A percentile compares a stretch with the other conserved stretches of the same genome.
These are phyloP conservation scores for Apodemia hepburni DNA, from an alignment of 2,888 invertebrate genomes.

Conservation along the genomic window DNA sequence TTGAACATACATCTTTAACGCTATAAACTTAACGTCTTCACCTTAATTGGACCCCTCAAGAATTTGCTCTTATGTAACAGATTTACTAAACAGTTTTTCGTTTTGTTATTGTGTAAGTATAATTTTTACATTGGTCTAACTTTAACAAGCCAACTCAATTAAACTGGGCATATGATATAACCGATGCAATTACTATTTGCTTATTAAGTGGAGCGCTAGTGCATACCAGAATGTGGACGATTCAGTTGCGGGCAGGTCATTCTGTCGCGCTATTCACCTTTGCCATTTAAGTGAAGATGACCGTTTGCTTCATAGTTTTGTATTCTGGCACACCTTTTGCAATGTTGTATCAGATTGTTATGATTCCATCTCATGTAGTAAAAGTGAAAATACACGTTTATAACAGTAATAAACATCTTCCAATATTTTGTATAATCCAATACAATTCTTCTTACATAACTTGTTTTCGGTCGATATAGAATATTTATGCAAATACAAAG, in stretches of 20 bases:
- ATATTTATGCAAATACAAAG: conserved; percentile 7
- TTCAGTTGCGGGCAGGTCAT: conserved; percentile 34
- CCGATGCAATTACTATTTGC: conserved; percentile 6
- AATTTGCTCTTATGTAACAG: conserved; percentile 13
- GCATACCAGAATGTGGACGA: conserved; percentile 51
- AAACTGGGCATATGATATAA: conserved; percentile 10
- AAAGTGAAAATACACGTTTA: conserved; percentile 49
- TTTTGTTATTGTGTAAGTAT: conserved; percentile 14
- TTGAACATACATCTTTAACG: conserved; percentile 1
- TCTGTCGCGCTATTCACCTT: conserved; percentile 46
- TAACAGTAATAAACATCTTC: conserved; percentile 7
- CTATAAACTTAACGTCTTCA: conserved; percentile 11
- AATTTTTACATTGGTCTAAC: conserved; percentile 15
- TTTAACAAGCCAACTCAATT: conserved; percentile 13
- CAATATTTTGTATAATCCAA: background rate
- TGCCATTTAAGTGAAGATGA: conserved; percentile 66
- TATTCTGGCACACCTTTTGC: conserved; percentile 53
- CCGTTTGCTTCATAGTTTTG: conserved; percentile 61
- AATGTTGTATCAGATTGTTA: conserved; percentile 65
- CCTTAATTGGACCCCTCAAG: conserved; percentile 13
- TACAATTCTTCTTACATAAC: background rate
- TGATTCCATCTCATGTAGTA: conserved; percentile 47
- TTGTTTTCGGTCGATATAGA: background rate
- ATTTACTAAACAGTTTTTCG: conserved; percentile 12
- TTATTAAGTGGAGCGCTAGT: conserved; percentile 31